Conservation (phyloP, 2,888 invertebrate genomes). For the Erebia ligea region DNA sequence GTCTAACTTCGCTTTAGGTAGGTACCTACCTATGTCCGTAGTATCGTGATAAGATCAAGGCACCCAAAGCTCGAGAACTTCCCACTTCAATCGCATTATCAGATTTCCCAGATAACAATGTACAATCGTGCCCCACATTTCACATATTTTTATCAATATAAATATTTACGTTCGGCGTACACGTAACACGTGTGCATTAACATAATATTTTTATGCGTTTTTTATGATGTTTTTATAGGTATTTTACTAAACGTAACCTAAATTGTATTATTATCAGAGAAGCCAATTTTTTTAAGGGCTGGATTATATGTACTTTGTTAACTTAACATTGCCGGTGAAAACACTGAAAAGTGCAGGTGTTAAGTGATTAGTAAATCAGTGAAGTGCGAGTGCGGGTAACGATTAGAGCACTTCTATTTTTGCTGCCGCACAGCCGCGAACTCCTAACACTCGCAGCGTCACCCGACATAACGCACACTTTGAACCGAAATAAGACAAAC, state of each 20-base stretch:
- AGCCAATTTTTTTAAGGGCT: too few relatives aligned
- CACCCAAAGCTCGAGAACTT: neutral
- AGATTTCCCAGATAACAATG: constrained; percentile 14
- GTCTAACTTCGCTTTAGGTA: neutral
- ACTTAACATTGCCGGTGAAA: too few relatives aligned
- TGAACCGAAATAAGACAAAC: too few relatives aligned
- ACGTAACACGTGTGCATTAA: neutral
- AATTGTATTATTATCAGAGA: neutral
- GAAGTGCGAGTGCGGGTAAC: too few relatives aligned
- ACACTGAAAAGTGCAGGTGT: too few relatives aligned
- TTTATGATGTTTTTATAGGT: neutral
- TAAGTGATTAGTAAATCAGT: too few relatives aligned
- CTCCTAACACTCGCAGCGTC: too few relatives aligned
- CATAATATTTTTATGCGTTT: neutral
- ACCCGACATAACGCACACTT: too few relatives aligned
- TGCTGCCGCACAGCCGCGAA: too few relatives aligned
- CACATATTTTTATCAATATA: constrained; percentile 8
- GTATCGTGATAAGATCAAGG: neutral
- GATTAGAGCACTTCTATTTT: too few relatives aligned
- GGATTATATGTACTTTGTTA: too few relatives aligned
- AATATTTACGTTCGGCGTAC: constrained; percentile 15
- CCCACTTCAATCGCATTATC: neutral
- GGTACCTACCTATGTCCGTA: neutral
- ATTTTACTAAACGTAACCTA: too few relatives aligned
- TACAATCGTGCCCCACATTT: constrained; percentile 13